Percentiles rank a stretch among this genome's conserved stretches.
Evolutionary conservation across 2,113 vertebrate species (phyloP).

Genomic region (Solea senegalensis): DNA sequence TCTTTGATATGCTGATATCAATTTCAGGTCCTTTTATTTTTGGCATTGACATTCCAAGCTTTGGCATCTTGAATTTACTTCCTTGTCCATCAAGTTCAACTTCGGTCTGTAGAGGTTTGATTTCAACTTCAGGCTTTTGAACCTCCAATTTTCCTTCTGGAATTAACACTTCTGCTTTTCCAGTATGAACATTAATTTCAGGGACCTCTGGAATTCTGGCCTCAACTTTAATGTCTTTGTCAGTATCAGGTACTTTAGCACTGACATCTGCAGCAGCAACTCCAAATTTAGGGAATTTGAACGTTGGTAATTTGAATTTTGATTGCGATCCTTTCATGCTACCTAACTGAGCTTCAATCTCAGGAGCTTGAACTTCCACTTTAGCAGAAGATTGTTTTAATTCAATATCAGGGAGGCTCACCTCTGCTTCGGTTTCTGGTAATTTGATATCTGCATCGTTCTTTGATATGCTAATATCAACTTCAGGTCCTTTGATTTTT

Average conservation of each 20-base stretch:
- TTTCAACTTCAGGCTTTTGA: slow-evolving; percentile 23
- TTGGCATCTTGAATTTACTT: slow-evolving; percentile 45
- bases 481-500: slow-evolving; percentile 41
- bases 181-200: slow-evolving; percentile 16
- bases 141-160: slow-evolving; percentile 36
- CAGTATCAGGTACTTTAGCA: no score
- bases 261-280: no score
- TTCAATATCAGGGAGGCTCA: no score
- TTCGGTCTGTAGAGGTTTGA: slow-evolving; percentile 2
- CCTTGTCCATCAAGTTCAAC: slow-evolving; percentile 4
- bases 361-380: no score
- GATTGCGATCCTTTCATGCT: no score
- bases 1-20: slow-evolving; percentile 41
- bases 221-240: not conserved
- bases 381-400: no score
- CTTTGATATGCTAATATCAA: slow-evolving; percentile 27
- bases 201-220: slow-evolving; percentile 1
- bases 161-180: not conserved
- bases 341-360: no score
- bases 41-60: slow-evolving; percentile 45
- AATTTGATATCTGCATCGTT: slow-evolving; percentile 13
- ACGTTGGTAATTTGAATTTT: no score
- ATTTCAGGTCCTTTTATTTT: slow-evolving; percentile 42
- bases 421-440: not conserved
- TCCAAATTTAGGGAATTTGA: no score